Base-by-base conservation (phyloP, 2,888 invertebrate genomes). In the Hirtodrosophila alboralis region DNA sequence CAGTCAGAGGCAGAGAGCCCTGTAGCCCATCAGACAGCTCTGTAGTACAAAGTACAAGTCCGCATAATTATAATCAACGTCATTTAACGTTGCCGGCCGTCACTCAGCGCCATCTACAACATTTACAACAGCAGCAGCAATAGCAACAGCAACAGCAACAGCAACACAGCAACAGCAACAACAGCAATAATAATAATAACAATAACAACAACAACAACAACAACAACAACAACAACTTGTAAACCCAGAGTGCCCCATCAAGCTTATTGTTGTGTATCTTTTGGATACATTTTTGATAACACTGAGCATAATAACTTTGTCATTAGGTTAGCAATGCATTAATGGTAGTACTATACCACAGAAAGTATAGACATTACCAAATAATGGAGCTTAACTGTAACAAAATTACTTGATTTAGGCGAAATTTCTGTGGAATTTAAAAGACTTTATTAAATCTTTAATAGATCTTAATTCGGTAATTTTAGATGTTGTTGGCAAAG, bases 51-150 rank as follows among this genome's bases (percentile, higher is more conserved):
- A 84, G 81, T 81, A 86, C 85, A 86, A 80, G 84, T 84, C 86
- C 86, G 84, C 87, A 87, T 87, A 87, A 84, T 84, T 84, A 84
- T 87, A 84, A 84, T 84, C 86, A 87, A 86, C 80, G 87, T 84
- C 84, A 84, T 84, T 84, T 87, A 81, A 84, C 74, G 81, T 84
- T 77, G 71, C 84, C 68, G 81, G 80, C 81, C 84, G 80, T 86
- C 86, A 86, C 84, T 84, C 86, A 74, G 59, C 60, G 59, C 52
- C 54, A 78, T 78, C 52, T 62, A 48, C 64, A 67, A 77, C 69
- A 78, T 65, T 75, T 67, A 58, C 75, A 57, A 64, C 75, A 75
- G 66, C 59, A 48, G 47, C 54, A 74, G 10, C 71, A 36, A 12
- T 36, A 48, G n/a, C 56, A 37, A 10, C 23, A 41, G 5, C 26